Percentiles rank a stretch among this genome's conserved stretches.
phyloP scores from a whole-genome alignment of 1,140 invertebrate genomes.

The Conopomorpha cramerella region DNA sequence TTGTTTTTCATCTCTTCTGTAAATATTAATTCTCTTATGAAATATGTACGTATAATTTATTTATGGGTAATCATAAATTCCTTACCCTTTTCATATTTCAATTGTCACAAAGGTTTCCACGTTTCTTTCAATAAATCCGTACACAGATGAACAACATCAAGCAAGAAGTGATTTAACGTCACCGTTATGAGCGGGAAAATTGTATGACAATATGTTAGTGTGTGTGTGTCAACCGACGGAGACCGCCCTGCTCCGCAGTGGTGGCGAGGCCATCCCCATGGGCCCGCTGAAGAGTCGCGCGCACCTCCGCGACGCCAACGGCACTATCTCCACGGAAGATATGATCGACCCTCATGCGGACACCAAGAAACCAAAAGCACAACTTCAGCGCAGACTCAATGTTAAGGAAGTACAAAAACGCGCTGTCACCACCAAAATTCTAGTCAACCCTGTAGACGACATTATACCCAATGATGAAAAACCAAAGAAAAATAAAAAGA shows the following conservation, averaged over 20 bases:
- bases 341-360: no score
- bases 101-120: no score
- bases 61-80: no score
- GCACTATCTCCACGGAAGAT: no score
- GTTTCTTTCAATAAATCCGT: no score
- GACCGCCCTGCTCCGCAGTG: constrained; percentile 53
- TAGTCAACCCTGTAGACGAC: constrained; percentile 49
- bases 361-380: constrained; percentile 28
- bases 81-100: no score
- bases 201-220: constrained; percentile 64
- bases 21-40: no score
- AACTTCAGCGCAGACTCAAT: constrained; percentile 33
- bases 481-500: constrained; percentile 52
- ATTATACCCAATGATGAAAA: constrained; percentile 30
- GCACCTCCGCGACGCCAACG: constrained; percentile 20
- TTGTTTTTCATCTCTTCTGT: no score
- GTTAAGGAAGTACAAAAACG: constrained; percentile 47
- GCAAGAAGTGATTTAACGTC: no score
- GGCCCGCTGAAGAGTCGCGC: constrained; percentile 40
- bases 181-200: no score
- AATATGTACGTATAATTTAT: no score
- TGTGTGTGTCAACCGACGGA: constrained; percentile 66
- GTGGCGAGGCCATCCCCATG: constrained; percentile 47
- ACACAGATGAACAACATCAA: no score
- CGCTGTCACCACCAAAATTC: constrained; percentile 52